These are phyloP conservation scores for Montipora cactus DNA, from an alignment of 64 coral and sea anemone genomes.

Conservation along the genomic window DNA sequence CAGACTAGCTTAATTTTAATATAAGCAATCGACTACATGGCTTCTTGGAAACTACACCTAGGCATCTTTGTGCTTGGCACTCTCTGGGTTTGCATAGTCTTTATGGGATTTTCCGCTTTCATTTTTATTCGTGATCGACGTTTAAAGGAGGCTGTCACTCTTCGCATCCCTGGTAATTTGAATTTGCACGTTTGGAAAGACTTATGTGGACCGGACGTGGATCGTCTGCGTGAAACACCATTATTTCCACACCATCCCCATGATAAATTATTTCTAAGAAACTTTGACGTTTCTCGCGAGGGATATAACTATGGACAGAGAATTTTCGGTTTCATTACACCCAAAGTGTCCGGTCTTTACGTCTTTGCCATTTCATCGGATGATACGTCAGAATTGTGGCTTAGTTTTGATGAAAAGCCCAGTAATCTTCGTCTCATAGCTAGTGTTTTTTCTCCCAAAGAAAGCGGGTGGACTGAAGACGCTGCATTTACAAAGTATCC, in stretches of 20 bases:
- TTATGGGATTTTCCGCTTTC: conserved; percentile 19
- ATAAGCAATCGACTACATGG: background rate
- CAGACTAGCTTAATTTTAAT: too few relatives aligned
- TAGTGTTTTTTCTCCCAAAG: conserved; percentile 32
- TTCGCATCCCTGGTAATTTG: background rate
- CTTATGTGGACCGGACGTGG: conserved; percentile 20
- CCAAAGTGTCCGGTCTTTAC: conserved; percentile 52
- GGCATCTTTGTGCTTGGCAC: background rate
- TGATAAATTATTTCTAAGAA: conserved; percentile 21
- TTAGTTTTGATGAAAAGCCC: too few relatives aligned
- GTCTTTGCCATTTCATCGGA: conserved; percentile 70
- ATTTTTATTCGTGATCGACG: background rate
- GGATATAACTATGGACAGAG: background rate
- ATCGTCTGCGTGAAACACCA: background rate
- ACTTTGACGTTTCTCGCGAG: conserved; percentile 19
- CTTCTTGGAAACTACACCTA: background rate
- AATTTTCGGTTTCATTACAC: conserved; percentile 58
- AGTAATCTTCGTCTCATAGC: background rate
- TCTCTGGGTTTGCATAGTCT: conserved; percentile 1
- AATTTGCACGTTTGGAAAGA: conserved; percentile 68
- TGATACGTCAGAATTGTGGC: conserved; percentile 31
- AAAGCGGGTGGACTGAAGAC: conserved; percentile 20
- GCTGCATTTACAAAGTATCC: conserved; percentile 47
- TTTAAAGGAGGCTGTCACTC: background rate
- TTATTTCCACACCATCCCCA: conserved; percentile 63